These are phyloP conservation scores for Drepana arcuata DNA, from an alignment of 1,140 invertebrate genomes.

Conservation along the genomic window DNA sequence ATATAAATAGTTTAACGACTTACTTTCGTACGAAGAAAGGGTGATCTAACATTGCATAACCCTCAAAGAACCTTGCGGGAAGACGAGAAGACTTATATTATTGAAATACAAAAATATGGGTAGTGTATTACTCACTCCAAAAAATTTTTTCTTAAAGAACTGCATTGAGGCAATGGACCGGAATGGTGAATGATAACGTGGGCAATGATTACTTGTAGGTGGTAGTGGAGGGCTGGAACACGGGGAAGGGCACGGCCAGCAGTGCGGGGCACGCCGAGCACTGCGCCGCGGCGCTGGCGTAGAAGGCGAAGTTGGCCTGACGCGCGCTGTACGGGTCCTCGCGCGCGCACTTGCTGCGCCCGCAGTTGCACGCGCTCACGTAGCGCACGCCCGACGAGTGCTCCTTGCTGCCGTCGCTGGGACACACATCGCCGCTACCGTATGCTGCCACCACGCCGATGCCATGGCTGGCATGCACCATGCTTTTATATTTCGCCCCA, in stretches of 20 bases:
- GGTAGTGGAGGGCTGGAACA: slow-evolving; percentile 86
- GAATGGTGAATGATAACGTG: not conserved
- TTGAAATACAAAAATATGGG: not conserved
- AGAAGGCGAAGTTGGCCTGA: slow-evolving; percentile 91
- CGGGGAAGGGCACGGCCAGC: slow-evolving; percentile 82
- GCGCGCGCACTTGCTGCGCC: slow-evolving; percentile 83
- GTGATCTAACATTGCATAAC: not conserved
- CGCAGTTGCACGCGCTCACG: slow-evolving; percentile 92
- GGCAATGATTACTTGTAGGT: slow-evolving; percentile 67
- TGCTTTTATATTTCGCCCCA: too few relatives aligned
- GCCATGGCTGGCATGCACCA: too few relatives aligned
- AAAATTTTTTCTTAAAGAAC: too few relatives aligned
- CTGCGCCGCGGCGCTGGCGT: slow-evolving; percentile 80
- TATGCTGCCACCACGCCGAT: too few relatives aligned
- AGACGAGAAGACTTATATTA: not conserved
- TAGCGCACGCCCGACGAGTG: slow-evolving; percentile 88
- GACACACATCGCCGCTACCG: too few relatives aligned
- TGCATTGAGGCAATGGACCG: too few relatives aligned
- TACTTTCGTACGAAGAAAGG: too few relatives aligned
- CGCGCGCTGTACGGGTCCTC: slow-evolving; percentile 92
- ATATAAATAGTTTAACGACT: too few relatives aligned
- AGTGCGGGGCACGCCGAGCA: slow-evolving; percentile 79
- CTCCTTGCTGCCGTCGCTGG: slow-evolving; percentile 66
- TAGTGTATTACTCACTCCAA: not conserved
- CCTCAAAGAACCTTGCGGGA: not conserved